These are phyloP conservation scores for Luidia sarsii DNA, from an alignment of 53 echinoderm and acorn worm genomes.

Conservation along the genomic window DNA sequence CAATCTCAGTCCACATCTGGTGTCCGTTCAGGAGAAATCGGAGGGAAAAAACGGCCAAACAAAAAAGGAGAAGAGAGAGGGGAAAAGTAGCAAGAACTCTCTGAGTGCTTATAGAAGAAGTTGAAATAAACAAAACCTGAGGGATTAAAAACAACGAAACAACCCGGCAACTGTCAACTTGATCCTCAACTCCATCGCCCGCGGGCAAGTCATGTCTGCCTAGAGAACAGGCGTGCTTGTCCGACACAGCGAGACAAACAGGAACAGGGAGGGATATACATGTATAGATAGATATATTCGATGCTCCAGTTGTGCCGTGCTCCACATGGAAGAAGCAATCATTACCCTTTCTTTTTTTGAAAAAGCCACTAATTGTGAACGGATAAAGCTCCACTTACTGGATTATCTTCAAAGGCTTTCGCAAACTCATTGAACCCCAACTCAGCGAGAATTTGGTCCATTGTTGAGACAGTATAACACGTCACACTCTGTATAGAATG, in stretches of 20 bases:
- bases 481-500: too few species aligned
- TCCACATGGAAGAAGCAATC: too few species aligned
- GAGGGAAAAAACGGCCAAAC: too few species aligned
- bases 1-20: constrained; percentile 25
- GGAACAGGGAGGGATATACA: too few species aligned
- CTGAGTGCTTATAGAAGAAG: constrained; percentile 23
- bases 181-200: not conserved
- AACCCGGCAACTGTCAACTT: constrained; percentile 16
- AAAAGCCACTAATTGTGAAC: too few species aligned
- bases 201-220: too few species aligned
- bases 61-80: not conserved
- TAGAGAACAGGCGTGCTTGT: too few species aligned
- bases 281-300: too few species aligned
- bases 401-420: constrained; percentile 13
- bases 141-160: constrained; percentile 54
- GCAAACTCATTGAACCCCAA: not conserved
- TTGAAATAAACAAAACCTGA: constrained; percentile 44
- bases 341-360: too few species aligned
- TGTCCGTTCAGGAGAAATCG: not conserved
- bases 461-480: too few species aligned
- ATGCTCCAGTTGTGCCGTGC: too few species aligned
- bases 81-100: constrained; percentile 18
- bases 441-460: constrained; percentile 10
- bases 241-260: too few species aligned
- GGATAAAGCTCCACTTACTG: not conserved